Percentiles rank a stretch among this genome's conserved stretches.
These are phyloP conservation scores for Lasioglossum lativentre DNA, from an alignment of 2,888 invertebrate species.

Conservation along the genomic window DNA sequence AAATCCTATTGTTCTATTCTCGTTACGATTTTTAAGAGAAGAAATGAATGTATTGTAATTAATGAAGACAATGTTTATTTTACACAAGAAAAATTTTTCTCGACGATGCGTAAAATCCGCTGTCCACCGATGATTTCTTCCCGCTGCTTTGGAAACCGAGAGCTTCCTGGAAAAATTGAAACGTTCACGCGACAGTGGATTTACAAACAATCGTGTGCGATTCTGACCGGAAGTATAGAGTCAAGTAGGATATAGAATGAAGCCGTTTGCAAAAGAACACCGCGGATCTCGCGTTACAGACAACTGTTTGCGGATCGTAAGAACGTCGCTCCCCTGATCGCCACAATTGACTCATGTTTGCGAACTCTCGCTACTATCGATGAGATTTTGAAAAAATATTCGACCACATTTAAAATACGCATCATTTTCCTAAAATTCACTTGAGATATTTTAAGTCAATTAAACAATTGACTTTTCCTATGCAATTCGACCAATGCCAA, in stretches of 20 bases:
- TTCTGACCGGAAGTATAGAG: conserved; percentile 4
- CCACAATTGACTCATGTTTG: not conserved
- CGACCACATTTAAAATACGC: too few relatives aligned
- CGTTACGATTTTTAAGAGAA: not conserved
- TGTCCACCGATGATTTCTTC: not conserved
- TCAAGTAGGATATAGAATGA: not conserved
- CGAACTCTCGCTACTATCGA: not conserved
- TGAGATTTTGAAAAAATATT: not conserved
- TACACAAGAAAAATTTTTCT: too few relatives aligned
- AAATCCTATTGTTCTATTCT: too few relatives aligned
- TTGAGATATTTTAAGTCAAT: not conserved
- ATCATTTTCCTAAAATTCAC: too few relatives aligned
- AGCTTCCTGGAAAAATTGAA: not conserved
- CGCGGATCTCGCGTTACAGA: conserved; percentile 30
- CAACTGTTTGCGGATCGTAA: not conserved
- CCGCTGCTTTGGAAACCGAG: not conserved
- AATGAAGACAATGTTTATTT: too few relatives aligned
- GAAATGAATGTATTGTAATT: not conserved
- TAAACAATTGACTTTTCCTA: not conserved
- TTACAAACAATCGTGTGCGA: not conserved
- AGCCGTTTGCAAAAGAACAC: not conserved
- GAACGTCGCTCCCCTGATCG: not conserved
- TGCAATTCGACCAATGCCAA: too few relatives aligned
- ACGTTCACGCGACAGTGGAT: conserved; percentile 9
- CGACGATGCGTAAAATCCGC: not conserved